Percentiles rank a stretch among this genome's conserved stretches.
Evolutionary conservation across 2,113 vertebrate species (phyloP).

Genomic region (Oreochromis aureus): DNA sequence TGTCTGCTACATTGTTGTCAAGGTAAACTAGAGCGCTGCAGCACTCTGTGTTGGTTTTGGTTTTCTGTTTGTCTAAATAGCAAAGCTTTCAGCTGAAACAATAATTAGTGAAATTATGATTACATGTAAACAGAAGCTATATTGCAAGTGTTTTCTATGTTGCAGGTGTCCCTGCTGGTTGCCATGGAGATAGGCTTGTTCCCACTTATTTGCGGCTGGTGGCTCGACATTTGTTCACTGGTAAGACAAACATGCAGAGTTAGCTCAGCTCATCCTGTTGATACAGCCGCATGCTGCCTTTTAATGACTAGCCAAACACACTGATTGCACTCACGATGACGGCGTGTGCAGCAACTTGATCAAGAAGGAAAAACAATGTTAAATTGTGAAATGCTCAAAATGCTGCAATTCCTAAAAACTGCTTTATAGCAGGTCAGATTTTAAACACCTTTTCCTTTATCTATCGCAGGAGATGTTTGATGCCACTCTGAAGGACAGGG

Average conservation of each 20-base stretch:
- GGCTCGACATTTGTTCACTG: slow-evolving; percentile 96
- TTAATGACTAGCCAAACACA: not conserved
- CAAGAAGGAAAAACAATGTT: not conserved
- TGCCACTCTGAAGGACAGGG: slow-evolving; percentile 88
- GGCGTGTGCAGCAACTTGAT: not conserved
- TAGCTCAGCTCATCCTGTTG: not conserved
- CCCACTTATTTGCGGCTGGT: slow-evolving; percentile 97
- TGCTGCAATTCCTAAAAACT: not conserved
- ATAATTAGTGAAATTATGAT: not conserved
- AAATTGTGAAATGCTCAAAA: not conserved
- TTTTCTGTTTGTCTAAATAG: not conserved
- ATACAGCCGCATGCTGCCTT: not conserved
- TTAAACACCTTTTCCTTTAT: not conserved
- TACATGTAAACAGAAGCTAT: not conserved
- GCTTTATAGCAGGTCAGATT: not conserved
- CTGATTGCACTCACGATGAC: not conserved
- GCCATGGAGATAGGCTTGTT: slow-evolving; percentile 97
- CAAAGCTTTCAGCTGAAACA: not conserved
- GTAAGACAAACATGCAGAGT: slow-evolving; percentile 64
- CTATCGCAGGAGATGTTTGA: slow-evolving; percentile 92
- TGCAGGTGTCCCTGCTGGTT: slow-evolving; percentile 90
- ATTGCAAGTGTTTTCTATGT: not conserved
- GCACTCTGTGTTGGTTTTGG: not conserved
- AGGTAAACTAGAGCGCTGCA: slow-evolving; percentile 73
- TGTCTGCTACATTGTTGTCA: slow-evolving; percentile 96